Base-by-base conservation (phyloP, 2,113 vertebrate species). In the Martes martes region DNA sequence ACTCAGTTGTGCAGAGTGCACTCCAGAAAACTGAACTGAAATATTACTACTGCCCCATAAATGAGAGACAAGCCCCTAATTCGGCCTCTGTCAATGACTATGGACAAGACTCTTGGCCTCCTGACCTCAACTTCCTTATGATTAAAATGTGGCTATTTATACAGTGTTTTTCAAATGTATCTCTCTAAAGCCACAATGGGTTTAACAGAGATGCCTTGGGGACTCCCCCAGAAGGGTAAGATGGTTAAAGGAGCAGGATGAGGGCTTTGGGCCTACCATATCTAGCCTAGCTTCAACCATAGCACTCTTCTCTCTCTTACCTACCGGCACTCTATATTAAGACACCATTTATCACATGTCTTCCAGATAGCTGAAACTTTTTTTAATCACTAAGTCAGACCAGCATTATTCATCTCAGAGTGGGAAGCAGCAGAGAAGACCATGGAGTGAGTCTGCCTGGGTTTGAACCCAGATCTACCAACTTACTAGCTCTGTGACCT, bases 361-460 rank as follows among this genome's bases (percentile, higher is more conserved):
- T 85, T 94, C 86, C 39, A 89, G 96, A 74, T 0, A 85, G 21
- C 19, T 87, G 57, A 85, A 93, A 86, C 9, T 16, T 39, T 81
- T 36, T n/a, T 50, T 39, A 73, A 24, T 55, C 52, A 84, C 21
- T 45, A 83, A 7, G 71, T 86, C 59, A 61, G 67, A 91, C 52
- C 10, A 76, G 89, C 33, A 84, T 55, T 94, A 65, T 45, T 2
- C 65, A 67, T 89, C 42, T n/a, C 16, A 9, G 36, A 42, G 1
- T 81, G 63, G 39, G 52, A 96, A 94, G 65, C 7, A 88, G 69
- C 16, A 96, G 26, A 89, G 65, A 97, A 85, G 45, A 55, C 59
- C 5, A 15, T 26, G 28, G 47, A 24, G 28, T 86, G 36, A 39
- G 45, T 55, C 26, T 86, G 42, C 36, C 50, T 55, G 42, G 18